These are phyloP conservation scores for Pollenia labialis DNA, from an alignment of 2,888 invertebrate species.

Conservation along the genomic window DNA sequence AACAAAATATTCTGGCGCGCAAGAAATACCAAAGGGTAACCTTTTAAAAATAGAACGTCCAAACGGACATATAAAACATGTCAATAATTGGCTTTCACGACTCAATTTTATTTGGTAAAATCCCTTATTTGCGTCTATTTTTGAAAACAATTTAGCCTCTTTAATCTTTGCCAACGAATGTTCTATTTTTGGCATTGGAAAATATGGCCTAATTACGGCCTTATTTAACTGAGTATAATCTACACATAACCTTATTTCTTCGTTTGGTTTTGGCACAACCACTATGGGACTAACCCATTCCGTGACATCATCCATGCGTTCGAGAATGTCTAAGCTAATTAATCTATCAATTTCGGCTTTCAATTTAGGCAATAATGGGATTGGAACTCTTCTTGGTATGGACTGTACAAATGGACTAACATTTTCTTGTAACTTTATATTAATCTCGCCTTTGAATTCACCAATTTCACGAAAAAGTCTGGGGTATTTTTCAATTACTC, in stretches of 20 bases:
- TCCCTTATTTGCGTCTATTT: slow-evolving; percentile 51
- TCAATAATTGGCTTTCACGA: slow-evolving; percentile 18
- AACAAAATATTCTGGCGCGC: slow-evolving; percentile 54
- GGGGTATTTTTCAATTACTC: neutral
- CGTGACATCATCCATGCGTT: slow-evolving; percentile 35
- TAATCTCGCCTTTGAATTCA: slow-evolving; percentile 9
- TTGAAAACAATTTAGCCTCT: slow-evolving; percentile 45
- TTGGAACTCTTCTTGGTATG: neutral
- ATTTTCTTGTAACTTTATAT: neutral
- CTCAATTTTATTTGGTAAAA: slow-evolving; percentile 53
- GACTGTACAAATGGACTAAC: neutral
- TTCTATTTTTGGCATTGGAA: too few species aligned
- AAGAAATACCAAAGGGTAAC: slow-evolving; percentile 50
- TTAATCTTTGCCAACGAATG: too few species aligned
- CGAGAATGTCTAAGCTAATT: slow-evolving; percentile 8
- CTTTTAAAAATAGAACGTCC: slow-evolving; percentile 53
- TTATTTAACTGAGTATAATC: slow-evolving; percentile 45
- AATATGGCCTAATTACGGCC: neutral
- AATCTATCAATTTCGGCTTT: slow-evolving; percentile 14
- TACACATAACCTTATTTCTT: slow-evolving; percentile 40
- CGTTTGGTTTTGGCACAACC: slow-evolving; percentile 29
- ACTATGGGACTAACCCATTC: slow-evolving; percentile 51
- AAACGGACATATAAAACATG: slow-evolving; percentile 50
- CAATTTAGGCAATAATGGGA: slow-evolving; percentile 4
- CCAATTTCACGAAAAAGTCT: slow-evolving; percentile 6